Evolutionary conservation across 2,888 invertebrate species (phyloP), one percentile per base, ranked within the genome.

Genomic region (Drosophila borealis): DNA sequence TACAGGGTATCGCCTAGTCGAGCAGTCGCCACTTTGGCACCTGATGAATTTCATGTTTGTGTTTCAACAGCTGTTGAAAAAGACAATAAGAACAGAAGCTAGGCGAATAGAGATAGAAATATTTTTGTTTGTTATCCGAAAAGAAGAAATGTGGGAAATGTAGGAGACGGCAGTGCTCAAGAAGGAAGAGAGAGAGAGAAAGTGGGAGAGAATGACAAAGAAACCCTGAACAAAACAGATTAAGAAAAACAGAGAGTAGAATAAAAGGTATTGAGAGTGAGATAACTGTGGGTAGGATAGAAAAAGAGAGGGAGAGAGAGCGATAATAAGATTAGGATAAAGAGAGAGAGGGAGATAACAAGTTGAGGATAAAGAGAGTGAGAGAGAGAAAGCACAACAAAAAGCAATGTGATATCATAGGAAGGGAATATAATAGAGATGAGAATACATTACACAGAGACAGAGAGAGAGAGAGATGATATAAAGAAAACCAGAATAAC

Each of bases 21-120:
- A 36, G 17, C n/a, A 11, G 10, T 0, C 9, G 10, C 13, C 10
- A 0, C 2, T 17, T 11, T 29, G 6, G 6, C 1, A 21, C 4
- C 2, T 25, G 14, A 5, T 21, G 17, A 17, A 53, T 17, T 2
- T 53, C 9, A 34, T 34, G 13, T 49, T 64, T 44, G 37, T 66
- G 36, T 66, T 66, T 66, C 49, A 49, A 64, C 66, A 66, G 66
- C 66, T 66, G 66, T 37, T 10, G 14, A 4, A 14, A 21, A 54
- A 39, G 33, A 55, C 65, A 64, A 64, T 63, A 54, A 14, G 41
- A 14, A 37, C 19, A 53, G 41, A 17, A 41, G 14, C 2, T 1
- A 4, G n/a, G 2, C n/a, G 19, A 13, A 64, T 14, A 33, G 36
- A 37, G 21, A 13, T 4, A 11, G 49, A 29, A 14, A 45, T 6